Evolutionary conservation across 2,888 invertebrate genomes (phyloP), one percentile per base, ranked within the genome.

Genomic region (Cantharis nigra): DNA sequence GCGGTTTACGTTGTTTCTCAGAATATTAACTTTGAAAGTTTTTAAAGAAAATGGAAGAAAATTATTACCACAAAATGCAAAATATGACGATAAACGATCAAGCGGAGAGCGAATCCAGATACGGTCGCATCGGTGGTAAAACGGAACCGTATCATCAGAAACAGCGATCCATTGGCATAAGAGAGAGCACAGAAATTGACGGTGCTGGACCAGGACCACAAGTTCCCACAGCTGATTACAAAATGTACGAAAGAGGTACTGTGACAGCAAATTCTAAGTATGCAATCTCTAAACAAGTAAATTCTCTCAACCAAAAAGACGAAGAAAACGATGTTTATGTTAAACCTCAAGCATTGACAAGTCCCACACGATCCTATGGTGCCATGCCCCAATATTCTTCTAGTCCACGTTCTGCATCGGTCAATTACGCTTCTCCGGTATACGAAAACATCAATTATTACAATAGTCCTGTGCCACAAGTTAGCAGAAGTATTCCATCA

Each of bases 371-470:
- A 28, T 91, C 92, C 63, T 90, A 91, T 82, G 92, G 92, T 76
- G 87, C 91, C 74, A 91, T 92, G 83, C 92, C 92, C n/a, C 91
- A 92, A 82, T 90, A 92, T 84, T 92, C 92, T 62, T 87, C 86
- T 74, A 89, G 89, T 80, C 89, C 89, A 14, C 83, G 88, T 75
- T 83, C 86, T 9, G 88, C 87, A 79, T 81, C 88, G 67, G 86
- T 85, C 16, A 83, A 74, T 73, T 77, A 77, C 26, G 30, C 71
- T 20, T 79, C 76, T 10, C 93, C 93, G 0, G 93, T 96, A 26
- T 96, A 96, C 86, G 96, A 96, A 87, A 96, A 96, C 87, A 91
- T 96, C 73, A 95, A 95, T 82, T 95, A 95, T 86, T 95, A 95
- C 89, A 91, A 91, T 5, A 91, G 91, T 74, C 90, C 90, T 3